phyloP scores from a whole-genome alignment of 2,113 vertebrate genomes.

The Copsychus sechellarum region DNA sequence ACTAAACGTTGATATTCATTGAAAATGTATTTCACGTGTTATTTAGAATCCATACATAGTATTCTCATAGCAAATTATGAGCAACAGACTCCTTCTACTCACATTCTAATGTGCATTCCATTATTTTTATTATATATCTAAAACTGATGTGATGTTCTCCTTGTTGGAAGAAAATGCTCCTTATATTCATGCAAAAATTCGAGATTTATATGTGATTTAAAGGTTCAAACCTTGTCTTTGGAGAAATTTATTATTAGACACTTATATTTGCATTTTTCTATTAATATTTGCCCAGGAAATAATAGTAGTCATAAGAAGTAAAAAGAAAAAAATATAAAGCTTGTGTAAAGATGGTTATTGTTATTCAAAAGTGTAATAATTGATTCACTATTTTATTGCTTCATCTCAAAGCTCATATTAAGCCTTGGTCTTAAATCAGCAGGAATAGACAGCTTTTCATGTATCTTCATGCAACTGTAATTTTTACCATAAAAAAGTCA shows the following conservation, averaged over 20 bases:
- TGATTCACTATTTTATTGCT: neutral
- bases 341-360: neutral
- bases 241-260: neutral
- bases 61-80: neutral
- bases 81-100: rapidly evolving
- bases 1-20: neutral
- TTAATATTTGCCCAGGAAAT: neutral
- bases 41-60: neutral
- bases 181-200: neutral
- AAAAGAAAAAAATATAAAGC: neutral
- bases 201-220: neutral
- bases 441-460: neutral
- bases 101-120: neutral
- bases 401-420: neutral
- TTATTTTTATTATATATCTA: neutral
- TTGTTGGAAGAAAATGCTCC: neutral
- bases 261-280: neutral
- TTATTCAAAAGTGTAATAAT: neutral
- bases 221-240: neutral
- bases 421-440: neutral
- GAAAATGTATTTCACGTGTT: neutral
- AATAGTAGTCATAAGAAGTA: neutral
- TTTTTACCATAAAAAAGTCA: neutral
- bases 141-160: neutral
- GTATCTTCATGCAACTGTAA: neutral